Conservation (phyloP, 30 jellyfish, hydroid and myxozoan genomes). For the Phacellophora camtschatica region DNA sequence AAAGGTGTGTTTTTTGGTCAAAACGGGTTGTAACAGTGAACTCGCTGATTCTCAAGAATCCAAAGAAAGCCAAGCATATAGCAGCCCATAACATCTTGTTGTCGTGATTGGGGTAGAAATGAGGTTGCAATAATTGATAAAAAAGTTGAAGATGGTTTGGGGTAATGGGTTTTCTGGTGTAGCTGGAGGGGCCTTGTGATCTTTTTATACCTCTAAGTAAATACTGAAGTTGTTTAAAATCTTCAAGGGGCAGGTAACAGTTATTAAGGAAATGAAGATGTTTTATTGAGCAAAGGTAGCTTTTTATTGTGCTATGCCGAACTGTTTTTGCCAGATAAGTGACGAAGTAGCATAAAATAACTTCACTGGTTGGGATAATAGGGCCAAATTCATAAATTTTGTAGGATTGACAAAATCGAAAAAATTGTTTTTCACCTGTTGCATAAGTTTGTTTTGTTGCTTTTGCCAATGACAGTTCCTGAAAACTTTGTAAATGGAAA, state of each 20-base stretch:
- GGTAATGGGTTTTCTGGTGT: neutral
- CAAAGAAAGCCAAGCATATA: neutral
- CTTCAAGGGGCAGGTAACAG: neutral
- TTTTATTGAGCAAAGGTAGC: neutral
- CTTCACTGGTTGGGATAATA: neutral
- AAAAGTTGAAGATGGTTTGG: neutral
- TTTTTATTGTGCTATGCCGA: neutral
- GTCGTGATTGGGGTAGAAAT: neutral
- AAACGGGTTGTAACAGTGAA: neutral
- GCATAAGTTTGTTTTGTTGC: neutral
- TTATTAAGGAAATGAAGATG: neutral
- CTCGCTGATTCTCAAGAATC: slow-evolving; percentile 4
- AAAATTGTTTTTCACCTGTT: neutral
- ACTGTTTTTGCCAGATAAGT: neutral
- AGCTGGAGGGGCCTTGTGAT: neutral
- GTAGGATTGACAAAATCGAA: neutral
- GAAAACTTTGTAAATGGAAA: neutral
- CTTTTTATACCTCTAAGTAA: neutral
- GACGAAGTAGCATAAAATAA: neutral
- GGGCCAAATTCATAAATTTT: neutral
- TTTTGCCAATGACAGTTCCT: neutral
- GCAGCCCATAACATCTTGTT: neutral
- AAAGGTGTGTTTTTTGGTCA: neutral
- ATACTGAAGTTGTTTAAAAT: neutral
- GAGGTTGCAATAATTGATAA: neutral